Evolutionary conservation across 2,113 vertebrate genomes (phyloP).

Genomic region (Melanostigma gelatinosum): DNA sequence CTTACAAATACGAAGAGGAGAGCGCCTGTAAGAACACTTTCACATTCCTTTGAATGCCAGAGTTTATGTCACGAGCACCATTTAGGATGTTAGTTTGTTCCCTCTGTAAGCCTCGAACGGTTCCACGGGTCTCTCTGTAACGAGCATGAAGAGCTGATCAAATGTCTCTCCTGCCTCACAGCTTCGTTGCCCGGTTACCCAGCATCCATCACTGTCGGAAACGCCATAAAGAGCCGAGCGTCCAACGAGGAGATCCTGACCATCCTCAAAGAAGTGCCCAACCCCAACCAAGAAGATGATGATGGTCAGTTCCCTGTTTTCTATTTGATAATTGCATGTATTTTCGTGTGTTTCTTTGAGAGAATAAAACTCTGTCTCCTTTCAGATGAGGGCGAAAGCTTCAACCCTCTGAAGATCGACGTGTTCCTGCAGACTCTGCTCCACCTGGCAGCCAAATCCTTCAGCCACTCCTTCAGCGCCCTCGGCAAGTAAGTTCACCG

Average conservation of each 20-base stretch:
- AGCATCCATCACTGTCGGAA: conserved; percentile 86
- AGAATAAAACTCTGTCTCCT: not conserved
- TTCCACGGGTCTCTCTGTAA: not conserved
- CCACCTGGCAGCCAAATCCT: conserved; percentile 95
- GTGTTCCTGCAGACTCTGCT: conserved; percentile 97
- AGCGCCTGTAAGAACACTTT: conserved; percentile 87
- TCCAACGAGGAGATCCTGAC: conserved; percentile 94
- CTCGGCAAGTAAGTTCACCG: conserved; percentile 92
- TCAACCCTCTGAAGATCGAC: conserved; percentile 97
- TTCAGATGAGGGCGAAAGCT: conserved; percentile 94
- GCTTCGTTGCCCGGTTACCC: conserved; percentile 92
- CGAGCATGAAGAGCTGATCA: rapidly evolving
- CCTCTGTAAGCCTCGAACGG: not conserved
- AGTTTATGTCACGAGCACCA: too few relatives aligned
- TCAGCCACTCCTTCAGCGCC: conserved; percentile 98
- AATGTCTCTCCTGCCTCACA: conserved; percentile 57
- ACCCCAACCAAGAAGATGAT: conserved; percentile 97
- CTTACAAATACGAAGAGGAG: conserved; percentile 93
- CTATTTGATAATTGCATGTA: not conserved
- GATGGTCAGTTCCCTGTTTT: conserved; percentile 83
- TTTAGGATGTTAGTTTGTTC: not conserved
- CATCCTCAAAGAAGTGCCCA: conserved; percentile 94
- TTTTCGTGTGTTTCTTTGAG: not conserved
- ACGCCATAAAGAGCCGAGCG: conserved; percentile 97
- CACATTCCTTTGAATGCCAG: too few relatives aligned